A percentile compares a stretch with the other conserved stretches of the same genome.
These are phyloP conservation scores for Astatotilapia flaviijosephi DNA, from an alignment of 2,113 vertebrate species.

Conservation along the genomic window DNA sequence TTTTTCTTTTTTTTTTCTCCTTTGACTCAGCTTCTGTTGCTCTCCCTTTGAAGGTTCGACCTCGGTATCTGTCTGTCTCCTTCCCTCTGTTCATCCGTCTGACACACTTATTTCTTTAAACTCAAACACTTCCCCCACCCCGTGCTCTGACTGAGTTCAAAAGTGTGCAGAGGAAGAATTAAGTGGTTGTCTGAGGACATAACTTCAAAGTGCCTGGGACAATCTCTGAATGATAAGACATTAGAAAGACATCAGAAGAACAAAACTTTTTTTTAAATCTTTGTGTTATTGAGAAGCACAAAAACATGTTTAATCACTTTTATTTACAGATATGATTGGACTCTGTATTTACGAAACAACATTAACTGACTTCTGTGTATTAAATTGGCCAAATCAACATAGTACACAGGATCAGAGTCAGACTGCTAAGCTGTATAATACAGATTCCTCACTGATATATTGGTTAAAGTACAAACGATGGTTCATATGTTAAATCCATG, in stretches of 20 bases:
- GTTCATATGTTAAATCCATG: not conserved
- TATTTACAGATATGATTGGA: not conserved
- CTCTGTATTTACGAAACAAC: not conserved
- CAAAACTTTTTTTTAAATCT: not conserved
- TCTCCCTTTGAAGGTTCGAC: slow-evolving; percentile 46
- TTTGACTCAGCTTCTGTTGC: slow-evolving; percentile 23
- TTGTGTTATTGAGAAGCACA: not conserved
- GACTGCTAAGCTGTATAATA: not conserved
- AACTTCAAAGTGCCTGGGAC: slow-evolving; percentile 26
- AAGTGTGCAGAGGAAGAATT: slow-evolving; percentile 38
- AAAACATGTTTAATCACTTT: not conserved
- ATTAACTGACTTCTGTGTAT: not conserved
- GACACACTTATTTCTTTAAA: slow-evolving; percentile 38
- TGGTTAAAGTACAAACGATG: not conserved
- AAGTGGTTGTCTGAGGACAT: slow-evolving; percentile 39
- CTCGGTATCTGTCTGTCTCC: slow-evolving; percentile 30
- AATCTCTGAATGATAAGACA: slow-evolving; percentile 38
- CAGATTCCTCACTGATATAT: not conserved
- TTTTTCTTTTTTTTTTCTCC: not conserved
- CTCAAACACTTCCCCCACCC: not conserved
- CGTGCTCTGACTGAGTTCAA: slow-evolving; percentile 21
- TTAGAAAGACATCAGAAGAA: not conserved
- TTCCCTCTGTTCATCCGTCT: slow-evolving; percentile 46
- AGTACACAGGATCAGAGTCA: not conserved
- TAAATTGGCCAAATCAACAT: not conserved